Base-by-base conservation (phyloP, 2,888 invertebrate species). In the Pomacea canaliculata region DNA sequence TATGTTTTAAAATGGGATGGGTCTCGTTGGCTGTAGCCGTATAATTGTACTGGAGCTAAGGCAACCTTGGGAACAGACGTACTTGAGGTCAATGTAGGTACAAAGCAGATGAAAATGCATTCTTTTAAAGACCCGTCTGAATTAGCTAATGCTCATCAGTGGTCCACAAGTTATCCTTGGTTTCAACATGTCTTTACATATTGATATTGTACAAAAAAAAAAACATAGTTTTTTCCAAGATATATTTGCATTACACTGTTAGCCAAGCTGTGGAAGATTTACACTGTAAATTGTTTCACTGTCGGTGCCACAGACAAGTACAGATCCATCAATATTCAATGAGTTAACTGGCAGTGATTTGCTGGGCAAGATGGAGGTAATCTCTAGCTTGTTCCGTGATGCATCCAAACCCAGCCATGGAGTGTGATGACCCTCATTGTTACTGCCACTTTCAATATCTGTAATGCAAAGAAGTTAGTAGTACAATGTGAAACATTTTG, bases 201-300 rank as follows among this genome's bases (percentile, higher is more conserved):
- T 37, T 37, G 37, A 37, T 1, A 37, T 37, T 37, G 37, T 37
- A 37, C 37, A 37, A 5, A 5, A 37, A 37, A 37, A 37, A 23
- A 23, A 37, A 37, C 0, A 37, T 1, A 37, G 37, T 37, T 37
- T 5, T 23, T 37, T 37, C 37, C 37, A 37, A 37, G 37, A 37
- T 37, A 37, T 37, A 37, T 37, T 37, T 37, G 5, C 37, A 37
- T 37, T 5, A 37, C 37, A 37, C 37, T 37, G 18, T 73, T 59
- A 73, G 18, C 8, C 56, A 8, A 74, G 74, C 23, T 68, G 69
- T 10, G 88, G 86, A 59, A 89, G 80, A 56, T 81, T 80, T 78
- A 96, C 93, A 69, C 95, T 92, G 91, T 96, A 96, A 83, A 97
- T 92, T 49, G 97, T 96, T 92, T 97, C 97, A 89, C 95, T 95